phyloP scores from a whole-genome alignment of 2,797 vertebrate species.

The Phrynocephalus vlangalii region DNA sequence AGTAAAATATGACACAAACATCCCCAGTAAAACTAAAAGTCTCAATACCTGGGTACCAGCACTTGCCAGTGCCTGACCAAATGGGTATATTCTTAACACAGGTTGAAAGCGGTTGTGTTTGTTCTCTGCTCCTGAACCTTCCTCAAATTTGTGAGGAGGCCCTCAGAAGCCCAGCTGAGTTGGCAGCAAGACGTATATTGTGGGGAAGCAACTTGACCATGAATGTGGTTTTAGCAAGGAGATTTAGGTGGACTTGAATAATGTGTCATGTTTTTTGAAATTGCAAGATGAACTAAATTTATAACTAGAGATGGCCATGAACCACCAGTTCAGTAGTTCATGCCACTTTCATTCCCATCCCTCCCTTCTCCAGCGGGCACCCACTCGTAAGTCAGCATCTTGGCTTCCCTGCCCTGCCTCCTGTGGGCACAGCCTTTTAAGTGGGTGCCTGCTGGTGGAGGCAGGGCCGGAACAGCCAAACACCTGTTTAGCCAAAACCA shows the following conservation, averaged over 20 bases:
- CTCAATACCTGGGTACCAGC: background rate
- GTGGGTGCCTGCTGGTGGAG: no score
- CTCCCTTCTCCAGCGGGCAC: no score
- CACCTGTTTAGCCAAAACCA: no score
- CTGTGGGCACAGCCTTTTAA: no score
- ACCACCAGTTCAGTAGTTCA: no score
- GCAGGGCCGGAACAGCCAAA: no score
- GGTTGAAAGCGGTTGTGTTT: background rate
- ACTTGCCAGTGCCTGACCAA: background rate
- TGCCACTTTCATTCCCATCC: no score
- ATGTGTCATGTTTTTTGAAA: background rate
- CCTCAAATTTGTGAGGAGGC: background rate
- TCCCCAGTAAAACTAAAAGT: background rate
- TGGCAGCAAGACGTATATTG: background rate
- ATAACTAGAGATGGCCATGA: no score
- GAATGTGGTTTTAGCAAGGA: background rate
- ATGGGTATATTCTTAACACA: background rate
- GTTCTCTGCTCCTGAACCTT: background rate
- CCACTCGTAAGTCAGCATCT: background rate
- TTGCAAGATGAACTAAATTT: background rate
- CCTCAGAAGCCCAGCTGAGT: background rate
- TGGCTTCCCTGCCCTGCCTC: no score
- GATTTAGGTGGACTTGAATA: background rate
- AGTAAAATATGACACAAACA: background rate
- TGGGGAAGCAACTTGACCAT: background rate